Evolutionary conservation across 53 echinoderm and acorn worm genomes (phyloP).

Genomic region (Astropecten irregularis): DNA sequence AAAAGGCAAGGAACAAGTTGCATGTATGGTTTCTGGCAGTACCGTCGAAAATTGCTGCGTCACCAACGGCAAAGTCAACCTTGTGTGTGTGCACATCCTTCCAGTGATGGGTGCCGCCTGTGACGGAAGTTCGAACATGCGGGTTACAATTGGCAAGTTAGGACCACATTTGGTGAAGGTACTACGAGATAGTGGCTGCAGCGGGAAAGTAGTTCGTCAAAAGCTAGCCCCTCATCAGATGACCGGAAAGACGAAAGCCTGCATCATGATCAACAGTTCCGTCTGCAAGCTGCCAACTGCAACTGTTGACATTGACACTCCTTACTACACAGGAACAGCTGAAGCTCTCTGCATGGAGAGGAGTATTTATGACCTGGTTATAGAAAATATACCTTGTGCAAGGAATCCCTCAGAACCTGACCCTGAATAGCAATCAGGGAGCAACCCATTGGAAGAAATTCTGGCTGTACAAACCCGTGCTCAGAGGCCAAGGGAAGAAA

Average conservation of each 20-base stretch:
- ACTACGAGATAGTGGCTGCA: constrained; percentile 63
- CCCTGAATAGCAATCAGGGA: neutral
- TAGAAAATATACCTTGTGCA: neutral
- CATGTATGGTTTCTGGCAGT: neutral
- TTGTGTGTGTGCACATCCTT: neutral
- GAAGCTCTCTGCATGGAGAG: constrained; percentile 38
- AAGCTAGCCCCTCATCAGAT: neutral
- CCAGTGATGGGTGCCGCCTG: constrained; percentile 5
- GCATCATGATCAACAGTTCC: constrained; percentile 41
- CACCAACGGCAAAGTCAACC: neutral
- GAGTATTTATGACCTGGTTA: constrained; percentile 16
- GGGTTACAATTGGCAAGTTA: neutral
- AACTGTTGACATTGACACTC: constrained; percentile 14
- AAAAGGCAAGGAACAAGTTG: neutral
- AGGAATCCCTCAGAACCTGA: neutral
- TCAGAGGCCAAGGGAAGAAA: neutral
- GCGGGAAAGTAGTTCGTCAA: constrained; percentile 33
- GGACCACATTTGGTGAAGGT: constrained; percentile 5
- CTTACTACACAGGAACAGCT: constrained; percentile 26
- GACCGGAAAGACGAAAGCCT: constrained; percentile 7
- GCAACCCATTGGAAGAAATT: too few relatives aligned
- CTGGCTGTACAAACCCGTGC: constrained; percentile 51
- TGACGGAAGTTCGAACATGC: neutral
- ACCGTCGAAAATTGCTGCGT: neutral
- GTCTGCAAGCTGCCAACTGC: constrained; percentile 32